Evolutionary conservation across 1,140 invertebrate species (phyloP).

Genomic region (Diorhabda elongata): DNA sequence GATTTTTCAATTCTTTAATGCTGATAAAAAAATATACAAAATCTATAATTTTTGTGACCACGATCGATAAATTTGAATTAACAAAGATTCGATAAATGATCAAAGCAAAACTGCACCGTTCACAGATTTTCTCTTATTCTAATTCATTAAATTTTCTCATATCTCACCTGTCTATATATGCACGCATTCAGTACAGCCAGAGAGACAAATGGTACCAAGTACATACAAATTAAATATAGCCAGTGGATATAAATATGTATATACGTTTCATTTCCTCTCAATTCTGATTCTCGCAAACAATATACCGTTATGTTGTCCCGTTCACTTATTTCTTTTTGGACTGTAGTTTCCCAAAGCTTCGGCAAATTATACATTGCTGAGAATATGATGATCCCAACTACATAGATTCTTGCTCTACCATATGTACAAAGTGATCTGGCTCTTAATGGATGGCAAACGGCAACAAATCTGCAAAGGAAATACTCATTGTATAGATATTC

Average conservation of each 20-base stretch:
- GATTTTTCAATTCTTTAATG: no score
- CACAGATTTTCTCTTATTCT: no score
- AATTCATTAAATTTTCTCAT: no score
- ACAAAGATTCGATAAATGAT: no score
- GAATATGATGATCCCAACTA: slow-evolving; percentile 76
- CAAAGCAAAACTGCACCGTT: no score
- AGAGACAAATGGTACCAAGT: slow-evolving; percentile 81
- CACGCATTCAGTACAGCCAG: slow-evolving; percentile 83
- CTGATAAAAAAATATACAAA: no score
- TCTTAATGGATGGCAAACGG: slow-evolving; percentile 89
- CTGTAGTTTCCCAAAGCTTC: slow-evolving; percentile 65
- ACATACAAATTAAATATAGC: slow-evolving; percentile 89
- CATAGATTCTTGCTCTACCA: slow-evolving; percentile 78
- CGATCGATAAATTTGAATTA: no score
- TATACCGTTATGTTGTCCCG: slow-evolving; percentile 63
- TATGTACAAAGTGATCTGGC: slow-evolving; percentile 88
- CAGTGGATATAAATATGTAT: slow-evolving; percentile 86
- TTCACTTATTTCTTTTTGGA: slow-evolving; percentile 48
- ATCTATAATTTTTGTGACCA: no score
- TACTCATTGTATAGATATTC: no score
- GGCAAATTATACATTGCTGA: slow-evolving; percentile 86
- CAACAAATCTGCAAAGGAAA: slow-evolving; percentile 63
- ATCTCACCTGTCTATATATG: slow-evolving; percentile 74
- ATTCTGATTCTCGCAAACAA: slow-evolving; percentile 62
- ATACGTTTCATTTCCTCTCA: slow-evolving; percentile 71